Base-by-base conservation (phyloP, 2,888 invertebrate genomes). In the Chironomus riparius region DNA sequence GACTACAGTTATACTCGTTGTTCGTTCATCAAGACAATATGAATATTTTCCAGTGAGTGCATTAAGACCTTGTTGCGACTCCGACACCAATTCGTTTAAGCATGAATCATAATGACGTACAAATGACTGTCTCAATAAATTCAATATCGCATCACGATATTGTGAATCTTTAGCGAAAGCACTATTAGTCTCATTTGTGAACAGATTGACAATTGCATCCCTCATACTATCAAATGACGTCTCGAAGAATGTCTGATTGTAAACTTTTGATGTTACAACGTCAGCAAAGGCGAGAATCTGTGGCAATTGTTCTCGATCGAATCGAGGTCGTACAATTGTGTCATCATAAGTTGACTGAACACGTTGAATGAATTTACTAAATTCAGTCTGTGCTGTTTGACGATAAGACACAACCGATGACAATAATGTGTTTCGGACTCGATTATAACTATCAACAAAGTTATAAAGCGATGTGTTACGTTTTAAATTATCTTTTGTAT, bases 51-150 rank as follows among this genome's bases (percentile, higher is more conserved):
- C 22, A 12, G 18, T 68, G n/a, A 74, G 22, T 2, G 48, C 15
- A 48, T 24, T 74, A 7, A 62, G 21, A 12, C 47, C 22, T n/a
- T 22, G 28, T 13, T 73, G 73, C 12, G 47, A 38, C 21, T 65
- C 62, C n/a, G 73, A 21, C 7, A 73, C 65, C 38, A 73, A 62
- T 38, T 73, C 73, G 18, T 73, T 65, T 5, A 73, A 50, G 22
- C 73, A 73, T 38, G 73, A 50, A 13, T 47, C 15, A 47, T 73
- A 73, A 13, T 47, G 7, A 15, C 71, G 62, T 47, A 21, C 47
- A n/a, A 21, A 62, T 15, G 22, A 38, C n/a, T 18, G 15, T 73
- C 65, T 56, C 38, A 47, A 28, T 38, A 65, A 47, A 65, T 65
- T 50, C 18, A 73, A 38, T 28, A 65, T 65, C 12, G 12, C 47